Evolutionary conservation across 2,797 vertebrate genomes (phyloP).

Genomic region (Eulemur albifrons): DNA sequence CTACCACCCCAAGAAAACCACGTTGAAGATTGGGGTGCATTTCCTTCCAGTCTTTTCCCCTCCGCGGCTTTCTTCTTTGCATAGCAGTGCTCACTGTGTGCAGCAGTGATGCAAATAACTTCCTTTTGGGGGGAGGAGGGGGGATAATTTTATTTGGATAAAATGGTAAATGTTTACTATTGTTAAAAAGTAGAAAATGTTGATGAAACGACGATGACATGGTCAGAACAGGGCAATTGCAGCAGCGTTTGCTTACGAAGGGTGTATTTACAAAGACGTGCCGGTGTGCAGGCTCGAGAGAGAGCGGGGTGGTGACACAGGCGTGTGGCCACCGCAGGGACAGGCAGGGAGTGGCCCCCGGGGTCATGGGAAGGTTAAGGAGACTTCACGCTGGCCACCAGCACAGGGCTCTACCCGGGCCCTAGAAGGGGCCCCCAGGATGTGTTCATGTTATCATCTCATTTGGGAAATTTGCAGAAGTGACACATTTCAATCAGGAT

Average conservation of each 20-base stretch:
- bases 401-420: neutral
- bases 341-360: rapidly evolving
- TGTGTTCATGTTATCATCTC: rapidly evolving
- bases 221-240: rapidly evolving
- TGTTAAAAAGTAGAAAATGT: neutral
- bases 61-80: rapidly evolving
- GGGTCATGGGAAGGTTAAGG: neutral
- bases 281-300: rapidly evolving
- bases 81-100: rapidly evolving
- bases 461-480: neutral
- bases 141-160: neutral
- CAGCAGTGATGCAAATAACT: neutral
- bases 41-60: neutral
- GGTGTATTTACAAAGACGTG: rapidly evolving
- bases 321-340: neutral
- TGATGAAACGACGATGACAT: rapidly evolving
- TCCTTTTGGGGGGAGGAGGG: neutral
- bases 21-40: neutral
- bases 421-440: neutral
- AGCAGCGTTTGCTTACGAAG: neutral
- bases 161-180: neutral
- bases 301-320: neutral
- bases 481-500: neutral
- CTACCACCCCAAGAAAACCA: rapidly evolving
- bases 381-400: neutral